Percentiles rank a stretch among this genome's conserved stretches.
Conservation (phyloP, 2,797 vertebrate genomes). For the Mergus octosetaceus region DNA sequence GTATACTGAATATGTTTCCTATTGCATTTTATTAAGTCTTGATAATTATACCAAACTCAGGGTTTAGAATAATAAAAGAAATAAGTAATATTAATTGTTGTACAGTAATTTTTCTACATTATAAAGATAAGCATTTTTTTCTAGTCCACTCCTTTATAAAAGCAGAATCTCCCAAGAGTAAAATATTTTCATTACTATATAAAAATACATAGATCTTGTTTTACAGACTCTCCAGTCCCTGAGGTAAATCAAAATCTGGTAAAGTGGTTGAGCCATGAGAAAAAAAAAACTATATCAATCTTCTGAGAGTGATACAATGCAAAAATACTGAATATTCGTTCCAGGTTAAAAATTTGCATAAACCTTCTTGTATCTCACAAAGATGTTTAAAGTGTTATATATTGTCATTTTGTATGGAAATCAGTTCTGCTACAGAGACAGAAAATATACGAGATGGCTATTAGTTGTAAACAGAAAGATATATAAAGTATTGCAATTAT, state of each 20-base stretch:
- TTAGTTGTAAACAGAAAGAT: background rate
- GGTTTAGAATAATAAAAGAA: background rate
- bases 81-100: background rate
- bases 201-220: background rate
- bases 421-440: background rate
- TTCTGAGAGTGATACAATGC: background rate
- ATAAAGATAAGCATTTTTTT: background rate
- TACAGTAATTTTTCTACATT: background rate
- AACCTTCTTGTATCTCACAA: background rate
- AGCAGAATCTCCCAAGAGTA: background rate
- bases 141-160: background rate
- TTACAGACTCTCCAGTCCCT: background rate
- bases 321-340: conserved; percentile 10
- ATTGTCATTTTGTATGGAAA: conserved; percentile 3
- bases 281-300: background rate
- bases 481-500: background rate
- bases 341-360: conserved; percentile 3
- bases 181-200: conserved; percentile 24
- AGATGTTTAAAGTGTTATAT: background rate
- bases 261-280: background rate
- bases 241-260: background rate
- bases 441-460: background rate
- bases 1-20: background rate
- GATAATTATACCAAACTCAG: background rate
- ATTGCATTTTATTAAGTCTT: background rate